These are phyloP conservation scores for Drosophila burlai DNA, from an alignment of 1,140 invertebrate species.

Conservation along the genomic window DNA sequence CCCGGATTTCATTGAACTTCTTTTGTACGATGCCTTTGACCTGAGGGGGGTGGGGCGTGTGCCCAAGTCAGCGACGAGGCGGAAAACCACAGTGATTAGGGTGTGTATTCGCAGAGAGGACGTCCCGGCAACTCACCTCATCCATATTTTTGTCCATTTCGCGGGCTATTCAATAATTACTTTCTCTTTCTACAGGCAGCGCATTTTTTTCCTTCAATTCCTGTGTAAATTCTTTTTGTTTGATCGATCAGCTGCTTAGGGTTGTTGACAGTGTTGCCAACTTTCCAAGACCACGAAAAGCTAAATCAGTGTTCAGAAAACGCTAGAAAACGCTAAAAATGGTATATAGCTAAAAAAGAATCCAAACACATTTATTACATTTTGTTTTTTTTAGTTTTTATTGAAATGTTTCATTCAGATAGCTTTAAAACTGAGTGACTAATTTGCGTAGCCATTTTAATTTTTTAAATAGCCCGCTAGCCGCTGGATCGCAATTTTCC, in stretches of 20 bases:
- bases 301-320: too few species aligned
- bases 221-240: slow-evolving; percentile 29
- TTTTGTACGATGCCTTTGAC: slow-evolving; percentile 85
- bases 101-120: neutral
- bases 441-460: too few species aligned
- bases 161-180: neutral
- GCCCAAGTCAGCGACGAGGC: neutral
- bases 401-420: too few species aligned
- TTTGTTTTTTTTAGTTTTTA: too few species aligned
- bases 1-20: slow-evolving; percentile 85
- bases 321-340: too few species aligned
- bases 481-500: too few species aligned
- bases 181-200: slow-evolving; percentile 8
- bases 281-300: too few species aligned
- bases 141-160: slow-evolving; percentile 49
- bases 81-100: neutral
- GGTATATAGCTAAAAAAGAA: too few species aligned
- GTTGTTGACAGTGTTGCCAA: too few species aligned
- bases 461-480: too few species aligned
- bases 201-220: slow-evolving; percentile 27
- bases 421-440: too few species aligned
- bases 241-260: slow-evolving; percentile 36
- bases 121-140: slow-evolving; percentile 19
- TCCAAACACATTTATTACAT: too few species aligned
- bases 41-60: slow-evolving; percentile 58